phyloP scores from a whole-genome alignment of 2,888 invertebrate species.

The Xestoiulus laeticollis region DNA sequence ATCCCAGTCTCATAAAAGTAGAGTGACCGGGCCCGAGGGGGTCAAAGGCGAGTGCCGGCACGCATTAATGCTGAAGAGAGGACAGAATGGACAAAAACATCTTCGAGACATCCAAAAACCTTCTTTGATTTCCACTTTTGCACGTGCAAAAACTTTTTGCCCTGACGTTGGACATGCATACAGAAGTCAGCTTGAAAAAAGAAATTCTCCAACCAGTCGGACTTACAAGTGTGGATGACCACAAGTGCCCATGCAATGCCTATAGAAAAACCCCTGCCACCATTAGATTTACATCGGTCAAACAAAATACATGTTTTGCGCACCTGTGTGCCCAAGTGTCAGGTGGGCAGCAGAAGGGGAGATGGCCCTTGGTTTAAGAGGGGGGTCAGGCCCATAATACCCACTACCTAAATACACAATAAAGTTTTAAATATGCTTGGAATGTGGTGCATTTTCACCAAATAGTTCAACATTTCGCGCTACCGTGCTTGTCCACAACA shows the following conservation, averaged over 20 bases:
- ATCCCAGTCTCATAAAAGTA: constrained; percentile 9
- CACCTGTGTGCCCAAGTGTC: constrained; percentile 26
- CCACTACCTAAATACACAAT: constrained; percentile 12
- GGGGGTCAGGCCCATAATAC: constrained; percentile 24
- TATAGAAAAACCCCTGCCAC: constrained; percentile 26
- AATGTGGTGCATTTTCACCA: constrained; percentile 3
- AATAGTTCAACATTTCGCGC: not conserved
- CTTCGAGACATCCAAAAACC: constrained; percentile 12
- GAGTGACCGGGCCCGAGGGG: constrained; percentile 11
- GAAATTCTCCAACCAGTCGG: constrained; percentile 26
- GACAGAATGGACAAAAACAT: constrained; percentile 16
- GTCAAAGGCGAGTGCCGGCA: constrained; percentile 26
- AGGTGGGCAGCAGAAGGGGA: constrained; percentile 7
- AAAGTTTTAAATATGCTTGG: constrained; percentile 26
- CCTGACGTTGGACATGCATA: not conserved
- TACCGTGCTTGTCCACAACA: not conserved
- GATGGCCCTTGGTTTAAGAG: constrained; percentile 17
- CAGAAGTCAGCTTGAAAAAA: constrained; percentile 13
- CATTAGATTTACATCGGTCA: constrained; percentile 26
- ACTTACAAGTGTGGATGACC: constrained; percentile 17
- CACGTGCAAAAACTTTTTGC: not conserved
- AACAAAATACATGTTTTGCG: constrained; percentile 1
- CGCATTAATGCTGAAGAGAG: not conserved
- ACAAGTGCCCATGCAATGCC: constrained; percentile 26
- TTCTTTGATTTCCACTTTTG: constrained; percentile 18